A percentile compares a stretch with the other conserved stretches of the same genome.
These are phyloP conservation scores for Pogona vitticeps DNA, from an alignment of 2,113 vertebrate genomes.

Conservation along the genomic window DNA sequence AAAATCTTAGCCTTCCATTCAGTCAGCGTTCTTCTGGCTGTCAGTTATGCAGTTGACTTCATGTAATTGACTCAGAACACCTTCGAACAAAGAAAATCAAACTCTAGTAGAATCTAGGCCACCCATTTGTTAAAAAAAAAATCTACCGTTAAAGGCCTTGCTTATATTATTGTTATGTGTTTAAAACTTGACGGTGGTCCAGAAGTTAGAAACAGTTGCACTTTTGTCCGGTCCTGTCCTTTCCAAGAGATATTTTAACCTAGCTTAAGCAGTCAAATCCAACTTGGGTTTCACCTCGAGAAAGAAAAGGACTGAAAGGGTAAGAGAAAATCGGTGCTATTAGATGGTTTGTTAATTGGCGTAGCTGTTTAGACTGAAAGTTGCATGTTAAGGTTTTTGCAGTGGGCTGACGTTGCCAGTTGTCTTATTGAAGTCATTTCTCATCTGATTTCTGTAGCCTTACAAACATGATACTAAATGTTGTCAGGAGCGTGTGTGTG, in stretches of 20 bases:
- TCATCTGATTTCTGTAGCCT: accelerated
- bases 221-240: no score
- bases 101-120: neutral
- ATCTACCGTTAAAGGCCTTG: neutral
- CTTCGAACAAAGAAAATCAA: neutral
- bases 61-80: neutral
- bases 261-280: neutral
- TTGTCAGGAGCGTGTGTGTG: neutral
- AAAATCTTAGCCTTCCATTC: neutral
- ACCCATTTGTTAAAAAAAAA: neutral
- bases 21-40: neutral
- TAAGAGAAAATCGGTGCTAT: neutral
- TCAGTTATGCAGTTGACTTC: neutral
- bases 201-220: neutral
- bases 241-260: neutral
- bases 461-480: accelerated
- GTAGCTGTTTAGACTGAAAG: accelerated
- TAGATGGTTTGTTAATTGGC: neutral
- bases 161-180: no score
- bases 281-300: neutral
- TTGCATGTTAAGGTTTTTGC: slow-evolving; percentile 19
- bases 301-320: neutral
- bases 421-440: neutral
- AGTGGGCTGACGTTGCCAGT: accelerated
- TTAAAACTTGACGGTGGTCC: neutral